Evolutionary conservation across 1,140 invertebrate species (phyloP), one percentile per base, ranked within the genome.

Genomic region (Drosophila hydei): DNA sequence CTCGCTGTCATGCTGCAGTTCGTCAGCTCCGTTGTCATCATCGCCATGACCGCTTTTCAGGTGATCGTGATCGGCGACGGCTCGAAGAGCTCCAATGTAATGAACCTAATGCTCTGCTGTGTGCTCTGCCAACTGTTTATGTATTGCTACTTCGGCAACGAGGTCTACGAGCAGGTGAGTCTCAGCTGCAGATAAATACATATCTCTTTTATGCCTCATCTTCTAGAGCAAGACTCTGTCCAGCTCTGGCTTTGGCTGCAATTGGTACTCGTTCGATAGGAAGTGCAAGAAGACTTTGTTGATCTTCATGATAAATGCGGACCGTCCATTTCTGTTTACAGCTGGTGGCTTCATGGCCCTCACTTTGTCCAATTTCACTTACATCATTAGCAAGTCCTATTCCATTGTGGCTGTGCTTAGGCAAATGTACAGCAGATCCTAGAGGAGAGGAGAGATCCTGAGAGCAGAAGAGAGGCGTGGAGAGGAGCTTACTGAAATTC

Each of bases 91-190:
- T 67, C 74, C 1, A 25, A 72, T 16, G 59, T 90, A 0, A 80
- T 85, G 72, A 87, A 84, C 50, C 77, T 80, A 0, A 62, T 90
- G 42, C 68, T 79, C 5, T 69, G 74, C 51, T 89, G 87, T 40
- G 69, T 90, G 12, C 71, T 89, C 21, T 84, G 67, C 1, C 72
- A 90, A 42, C 52, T 90, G 12, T 90, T 90, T 14, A 16, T 85
- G 4, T 90, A 90, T 19, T 90, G 89, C 43, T 90, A 75, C 76
- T 87, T 87, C 40, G 88, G 81, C 21, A 89, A 87, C 38, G 81
- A 89, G 40, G 88, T 90, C 4, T 75, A 62, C 12, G 88, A 89
- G 38, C 81, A 90, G 69, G 88, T 89, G 33, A 36, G n/a, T 51
- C 43, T 3, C 3, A 23, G 5, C 58, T 55, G 9, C 8, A 23